Percentiles rank a stretch among this genome's conserved stretches.
phyloP scores from a whole-genome alignment of 92 coral and sea anemone genomes.

The Zoanthus sansibaricus region DNA sequence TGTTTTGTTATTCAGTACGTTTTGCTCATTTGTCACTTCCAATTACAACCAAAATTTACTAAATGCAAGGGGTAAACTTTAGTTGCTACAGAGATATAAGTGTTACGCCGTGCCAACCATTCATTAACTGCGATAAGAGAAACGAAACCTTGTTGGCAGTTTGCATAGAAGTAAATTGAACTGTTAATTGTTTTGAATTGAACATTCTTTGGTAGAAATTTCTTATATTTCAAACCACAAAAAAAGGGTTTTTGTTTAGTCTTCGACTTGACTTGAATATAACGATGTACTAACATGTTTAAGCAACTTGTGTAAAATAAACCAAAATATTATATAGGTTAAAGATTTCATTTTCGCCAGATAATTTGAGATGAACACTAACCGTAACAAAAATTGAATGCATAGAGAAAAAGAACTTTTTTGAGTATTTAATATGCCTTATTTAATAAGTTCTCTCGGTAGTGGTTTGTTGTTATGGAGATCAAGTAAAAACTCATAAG shows the following conservation, averaged over 20 bases:
- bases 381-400: background rate
- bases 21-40: background rate
- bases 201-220: background rate
- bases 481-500: conserved; percentile 28
- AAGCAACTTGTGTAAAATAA: background rate
- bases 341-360: background rate
- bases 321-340: background rate
- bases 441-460: background rate
- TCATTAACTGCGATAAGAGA: background rate
- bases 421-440: conserved; percentile 6
- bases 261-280: background rate
- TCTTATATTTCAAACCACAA: background rate
- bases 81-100: conserved; percentile 33
- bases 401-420: background rate
- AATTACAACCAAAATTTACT: background rate
- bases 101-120: background rate
- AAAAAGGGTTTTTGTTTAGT: background rate
- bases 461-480: conserved; percentile 37
- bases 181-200: background rate
- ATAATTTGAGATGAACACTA: background rate
- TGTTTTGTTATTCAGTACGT: background rate
- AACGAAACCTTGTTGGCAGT: no score
- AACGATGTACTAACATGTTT: background rate
- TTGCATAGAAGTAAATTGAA: background rate
- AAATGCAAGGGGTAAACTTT: background rate